phyloP scores from a whole-genome alignment of 2,888 invertebrate species.

The Rapana venosa region DNA sequence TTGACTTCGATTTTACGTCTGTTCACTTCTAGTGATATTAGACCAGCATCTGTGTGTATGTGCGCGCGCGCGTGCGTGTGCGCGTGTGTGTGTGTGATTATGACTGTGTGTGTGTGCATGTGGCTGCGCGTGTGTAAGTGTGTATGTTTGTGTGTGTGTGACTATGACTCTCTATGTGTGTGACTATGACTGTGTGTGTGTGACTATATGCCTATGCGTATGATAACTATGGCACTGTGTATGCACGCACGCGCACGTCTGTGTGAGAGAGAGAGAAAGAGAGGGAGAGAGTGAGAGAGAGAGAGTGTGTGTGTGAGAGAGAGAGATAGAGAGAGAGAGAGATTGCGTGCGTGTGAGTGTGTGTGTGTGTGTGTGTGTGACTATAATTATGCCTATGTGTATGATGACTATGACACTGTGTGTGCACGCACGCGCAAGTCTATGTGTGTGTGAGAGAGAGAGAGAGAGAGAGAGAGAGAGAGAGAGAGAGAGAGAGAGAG shows the following conservation, averaged over 20 bases:
- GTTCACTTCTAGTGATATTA: too few species aligned
- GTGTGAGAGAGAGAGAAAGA: background rate
- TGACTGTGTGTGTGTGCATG: slow-evolving; percentile 12
- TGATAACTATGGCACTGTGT: background rate
- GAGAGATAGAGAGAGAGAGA: too few species aligned
- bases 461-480: too few species aligned
- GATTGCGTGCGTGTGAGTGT: background rate
- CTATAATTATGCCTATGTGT: background rate
- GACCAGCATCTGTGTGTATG: background rate
- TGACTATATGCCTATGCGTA: background rate
- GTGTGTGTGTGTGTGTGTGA: background rate
- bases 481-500: too few species aligned
- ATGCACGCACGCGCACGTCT: background rate
- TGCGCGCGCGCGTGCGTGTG: background rate
- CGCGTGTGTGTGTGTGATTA: background rate
- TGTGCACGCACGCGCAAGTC: background rate
- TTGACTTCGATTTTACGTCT: background rate
- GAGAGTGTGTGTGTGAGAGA: too few species aligned
- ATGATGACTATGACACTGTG: background rate
- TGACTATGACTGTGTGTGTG: background rate
- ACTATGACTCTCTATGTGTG: background rate
- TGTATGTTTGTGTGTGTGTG: background rate
- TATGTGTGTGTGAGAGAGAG: background rate
- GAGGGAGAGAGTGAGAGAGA: too few species aligned
- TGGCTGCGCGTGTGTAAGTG: background rate